Conservation (phyloP, 2,888 invertebrate genomes). For the Aphelenchoides bicaudatus region DNA sequence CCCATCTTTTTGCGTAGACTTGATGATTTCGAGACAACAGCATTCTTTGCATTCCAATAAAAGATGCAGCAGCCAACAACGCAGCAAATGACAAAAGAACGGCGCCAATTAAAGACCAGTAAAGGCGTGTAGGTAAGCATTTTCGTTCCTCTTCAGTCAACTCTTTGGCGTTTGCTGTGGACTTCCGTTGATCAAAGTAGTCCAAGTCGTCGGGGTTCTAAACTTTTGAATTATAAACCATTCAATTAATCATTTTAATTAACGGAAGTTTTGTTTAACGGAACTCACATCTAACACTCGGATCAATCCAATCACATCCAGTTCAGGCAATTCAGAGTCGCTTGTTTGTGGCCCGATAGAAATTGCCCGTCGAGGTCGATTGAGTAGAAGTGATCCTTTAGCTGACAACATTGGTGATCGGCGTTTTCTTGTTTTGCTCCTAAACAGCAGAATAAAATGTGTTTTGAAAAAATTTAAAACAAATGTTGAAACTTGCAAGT, state of each 20-base stretch:
- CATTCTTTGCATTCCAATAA: background rate
- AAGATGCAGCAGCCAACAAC: background rate
- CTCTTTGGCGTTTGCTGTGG: background rate
- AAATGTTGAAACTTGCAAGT: no score
- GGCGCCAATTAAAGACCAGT: slow-evolving; percentile 29
- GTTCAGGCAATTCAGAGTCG: slow-evolving; percentile 27
- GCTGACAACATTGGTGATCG: slow-evolving; percentile 17
- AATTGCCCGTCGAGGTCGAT: slow-evolving; percentile 5
- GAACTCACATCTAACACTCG: slow-evolving; percentile 55
- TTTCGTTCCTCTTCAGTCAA: slow-evolving; percentile 17
- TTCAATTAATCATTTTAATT: no score
- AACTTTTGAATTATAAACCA: no score
- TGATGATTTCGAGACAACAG: no score
- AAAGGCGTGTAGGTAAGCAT: slow-evolving; percentile 27
- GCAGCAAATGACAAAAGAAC: background rate
- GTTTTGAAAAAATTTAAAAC: no score
- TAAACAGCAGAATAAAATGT: no score
- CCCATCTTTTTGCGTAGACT: no score
- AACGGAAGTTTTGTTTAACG: no score
- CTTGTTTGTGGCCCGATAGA: background rate
- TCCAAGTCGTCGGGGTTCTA: slow-evolving; percentile 48
- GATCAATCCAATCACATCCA: slow-evolving; percentile 51
- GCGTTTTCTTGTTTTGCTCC: slow-evolving; percentile 14
- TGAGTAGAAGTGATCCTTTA: slow-evolving; percentile 3
- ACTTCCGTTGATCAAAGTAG: background rate